A percentile compares a stretch with the other conserved stretches of the same genome.
Evolutionary conservation across 2,113 vertebrate species (phyloP).

Genomic region (Eupsittula cactorum): DNA sequence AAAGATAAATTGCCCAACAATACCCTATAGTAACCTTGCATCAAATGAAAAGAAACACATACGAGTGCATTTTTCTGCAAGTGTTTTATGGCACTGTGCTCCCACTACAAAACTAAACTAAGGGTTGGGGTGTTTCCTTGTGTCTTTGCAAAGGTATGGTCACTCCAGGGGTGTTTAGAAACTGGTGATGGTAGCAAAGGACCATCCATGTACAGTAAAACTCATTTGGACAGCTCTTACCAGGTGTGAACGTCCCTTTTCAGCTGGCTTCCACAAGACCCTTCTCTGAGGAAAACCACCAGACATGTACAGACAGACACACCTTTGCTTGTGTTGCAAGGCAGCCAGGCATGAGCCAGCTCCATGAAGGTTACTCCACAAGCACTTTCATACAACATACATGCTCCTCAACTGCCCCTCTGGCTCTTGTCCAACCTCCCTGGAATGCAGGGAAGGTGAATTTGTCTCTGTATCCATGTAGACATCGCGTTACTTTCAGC

Average conservation of each 20-base stretch:
- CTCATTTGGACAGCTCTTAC: background rate
- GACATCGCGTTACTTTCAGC: background rate
- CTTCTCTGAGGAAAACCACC: background rate
- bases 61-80: background rate
- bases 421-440: background rate
- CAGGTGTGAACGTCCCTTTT: background rate
- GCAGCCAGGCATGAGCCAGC: background rate
- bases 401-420: background rate
- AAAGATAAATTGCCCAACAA: background rate
- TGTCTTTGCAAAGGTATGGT: background rate
- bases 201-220: background rate
- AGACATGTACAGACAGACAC: background rate
- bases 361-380: background rate
- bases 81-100: background rate
- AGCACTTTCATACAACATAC: background rate
- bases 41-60: background rate
- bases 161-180: background rate
- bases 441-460: background rate
- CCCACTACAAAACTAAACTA: background rate
- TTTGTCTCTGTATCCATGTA: background rate
- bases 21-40: background rate
- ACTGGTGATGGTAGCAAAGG: background rate
- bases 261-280: background rate
- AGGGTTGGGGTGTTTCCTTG: background rate
- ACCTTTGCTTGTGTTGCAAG: background rate